phyloP scores from a whole-genome alignment of 2,888 invertebrate species.

The Protophormia terraenovae region DNA sequence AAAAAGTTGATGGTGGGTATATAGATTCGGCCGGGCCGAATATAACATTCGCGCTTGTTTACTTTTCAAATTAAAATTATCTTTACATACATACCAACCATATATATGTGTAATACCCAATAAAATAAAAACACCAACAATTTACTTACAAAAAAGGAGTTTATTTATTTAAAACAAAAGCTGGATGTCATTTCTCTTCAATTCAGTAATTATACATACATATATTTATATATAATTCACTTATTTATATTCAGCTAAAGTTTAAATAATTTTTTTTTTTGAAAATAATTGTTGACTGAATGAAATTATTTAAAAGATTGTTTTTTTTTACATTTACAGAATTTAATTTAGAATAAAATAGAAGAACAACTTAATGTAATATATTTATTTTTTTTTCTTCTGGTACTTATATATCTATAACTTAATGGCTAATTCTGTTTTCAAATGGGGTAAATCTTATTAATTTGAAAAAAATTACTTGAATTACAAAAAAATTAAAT shows the following conservation, averaged over 20 bases:
- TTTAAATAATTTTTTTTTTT: constrained; percentile 26
- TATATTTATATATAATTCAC: constrained; percentile 18
- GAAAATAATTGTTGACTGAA: constrained; percentile 35
- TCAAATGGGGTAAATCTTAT: constrained; percentile 25
- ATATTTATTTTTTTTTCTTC: constrained; percentile 33
- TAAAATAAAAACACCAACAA: not conserved
- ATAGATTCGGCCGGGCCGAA: no score
- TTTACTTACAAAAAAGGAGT: constrained; percentile 57
- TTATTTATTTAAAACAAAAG: constrained; percentile 56
- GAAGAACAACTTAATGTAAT: constrained; percentile 45
- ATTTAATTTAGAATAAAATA: constrained; percentile 42
- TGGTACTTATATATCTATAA: constrained; percentile 45
- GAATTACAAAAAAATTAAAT: not conserved
- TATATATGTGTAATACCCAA: not conserved
- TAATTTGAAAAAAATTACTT: constrained; percentile 14
- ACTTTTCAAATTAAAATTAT: not conserved
- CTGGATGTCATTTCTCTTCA: constrained; percentile 42
- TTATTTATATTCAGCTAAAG: constrained; percentile 48
- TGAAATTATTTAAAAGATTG: constrained; percentile 13
- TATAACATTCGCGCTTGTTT: no score
- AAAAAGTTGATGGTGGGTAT: no score
- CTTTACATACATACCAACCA: no score
- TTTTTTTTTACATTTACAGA: constrained; percentile 49
- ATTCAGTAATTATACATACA: constrained; percentile 48
- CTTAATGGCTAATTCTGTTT: constrained; percentile 50